A percentile compares a stretch with the other conserved stretches of the same genome.
Evolutionary conservation across 2,888 invertebrate genomes (phyloP).

Genomic region (Sylvicola cinctus): DNA sequence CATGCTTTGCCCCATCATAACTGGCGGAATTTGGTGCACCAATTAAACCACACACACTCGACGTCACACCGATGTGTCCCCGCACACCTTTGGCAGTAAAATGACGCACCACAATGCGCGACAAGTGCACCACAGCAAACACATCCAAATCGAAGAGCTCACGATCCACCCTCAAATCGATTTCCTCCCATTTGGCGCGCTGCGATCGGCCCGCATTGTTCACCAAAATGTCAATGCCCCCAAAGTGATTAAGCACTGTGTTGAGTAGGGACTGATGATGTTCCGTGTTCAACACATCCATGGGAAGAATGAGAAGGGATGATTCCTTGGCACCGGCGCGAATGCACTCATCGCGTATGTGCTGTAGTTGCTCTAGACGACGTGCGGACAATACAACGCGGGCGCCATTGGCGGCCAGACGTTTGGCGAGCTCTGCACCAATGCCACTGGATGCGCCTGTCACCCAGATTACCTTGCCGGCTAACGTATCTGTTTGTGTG

Average conservation of each 20-base stretch:
- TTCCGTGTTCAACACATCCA: conserved; percentile 41
- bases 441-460: conserved; percentile 74
- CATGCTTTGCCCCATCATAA: conserved; percentile 57
- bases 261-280: conserved; percentile 38
- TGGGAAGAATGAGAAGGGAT: conserved; percentile 43
- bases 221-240: conserved; percentile 50
- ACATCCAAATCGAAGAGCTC: conserved; percentile 61
- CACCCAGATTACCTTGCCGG: conserved; percentile 65
- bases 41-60: conserved; percentile 50
- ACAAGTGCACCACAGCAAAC: conserved; percentile 46
- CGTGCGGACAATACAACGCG: conserved; percentile 48
- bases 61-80: conserved; percentile 55
- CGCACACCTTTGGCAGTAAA: conserved; percentile 26
- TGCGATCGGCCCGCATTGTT: conserved; percentile 71
- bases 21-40: conserved; percentile 43
- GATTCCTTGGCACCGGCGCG: conserved; percentile 20
- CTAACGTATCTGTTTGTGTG: too few species aligned
- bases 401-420: conserved; percentile 40
- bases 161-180: conserved; percentile 46
- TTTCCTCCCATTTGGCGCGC: conserved; percentile 48
- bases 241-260: conserved; percentile 42
- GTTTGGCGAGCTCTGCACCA: conserved; percentile 49
- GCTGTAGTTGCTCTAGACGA: conserved; percentile 35
- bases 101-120: conserved; percentile 43
- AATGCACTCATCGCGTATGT: conserved; percentile 43